These are phyloP conservation scores for Corythaixoides concolor DNA, from an alignment of 2,113 vertebrate species.

Conservation along the genomic window DNA sequence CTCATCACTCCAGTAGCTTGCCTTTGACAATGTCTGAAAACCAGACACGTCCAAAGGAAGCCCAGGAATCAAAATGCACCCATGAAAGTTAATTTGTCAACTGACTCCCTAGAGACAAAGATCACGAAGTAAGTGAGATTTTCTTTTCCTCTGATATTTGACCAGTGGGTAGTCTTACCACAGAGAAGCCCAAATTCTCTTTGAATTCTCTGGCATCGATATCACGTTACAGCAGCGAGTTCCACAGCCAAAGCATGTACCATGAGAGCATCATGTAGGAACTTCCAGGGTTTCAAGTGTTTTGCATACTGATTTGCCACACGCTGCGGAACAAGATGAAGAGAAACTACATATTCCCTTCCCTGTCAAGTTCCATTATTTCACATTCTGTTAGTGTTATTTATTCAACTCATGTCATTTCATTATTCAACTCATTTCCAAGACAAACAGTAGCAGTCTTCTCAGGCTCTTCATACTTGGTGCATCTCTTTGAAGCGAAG, in stretches of 20 bases:
- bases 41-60: background rate
- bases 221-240: background rate
- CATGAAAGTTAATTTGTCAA: background rate
- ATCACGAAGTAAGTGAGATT: background rate
- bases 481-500: background rate
- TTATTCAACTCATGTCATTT: background rate
- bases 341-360: background rate
- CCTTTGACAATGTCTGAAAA: background rate
- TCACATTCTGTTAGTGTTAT: background rate
- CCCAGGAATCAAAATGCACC: background rate
- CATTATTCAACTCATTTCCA: background rate
- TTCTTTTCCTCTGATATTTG: background rate
- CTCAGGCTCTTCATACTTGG: background rate
- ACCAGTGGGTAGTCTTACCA: background rate
- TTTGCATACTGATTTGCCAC: background rate
- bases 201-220: background rate
- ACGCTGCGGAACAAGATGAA: background rate
- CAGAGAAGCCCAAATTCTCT: background rate
- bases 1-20: background rate
- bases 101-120: background rate
- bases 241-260: background rate
- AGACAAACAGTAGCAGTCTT: background rate
- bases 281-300: background rate
- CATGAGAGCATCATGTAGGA: rapidly evolving
- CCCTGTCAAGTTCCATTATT: background rate